Base-by-base conservation (phyloP, 2,797 vertebrate species). In the Limosa lapponica region DNA sequence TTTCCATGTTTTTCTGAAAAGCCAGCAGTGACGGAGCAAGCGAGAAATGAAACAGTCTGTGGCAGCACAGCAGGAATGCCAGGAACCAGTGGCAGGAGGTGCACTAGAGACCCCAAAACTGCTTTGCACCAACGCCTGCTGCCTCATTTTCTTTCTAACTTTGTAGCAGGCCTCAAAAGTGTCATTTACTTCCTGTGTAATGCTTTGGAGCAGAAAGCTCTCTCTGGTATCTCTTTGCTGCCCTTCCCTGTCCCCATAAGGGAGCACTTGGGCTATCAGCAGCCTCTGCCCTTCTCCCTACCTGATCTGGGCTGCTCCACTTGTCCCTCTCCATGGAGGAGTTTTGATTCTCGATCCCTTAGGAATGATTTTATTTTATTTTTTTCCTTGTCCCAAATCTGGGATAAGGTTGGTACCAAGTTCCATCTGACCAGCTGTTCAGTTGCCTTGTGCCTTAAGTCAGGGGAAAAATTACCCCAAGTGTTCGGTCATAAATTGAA, bases 131-230 rank as follows among this genome's bases (percentile, higher is more conserved):
- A 13, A 0, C 30, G 23, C 28, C 27, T 57, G 25, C 57, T 58
- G 28, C 41, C 18, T 41, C 32, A 8, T 64, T 48, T 59, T 37
- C 16, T 62, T 82, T 46, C 3, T 34, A 44, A 28, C 22, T 71
- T 51, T 58, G 25, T 32, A 81, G 1, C 32, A 59, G 48, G n/a
- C 14, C 90, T 82, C 28, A 27, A 14, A 57, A 70, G 17, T 19
- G 61, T 10, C 1, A 0, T 65, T 80, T 20, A 77, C 30, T 12
- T 75, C 27, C 49, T 57, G 11, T 0, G 1, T 23, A 46, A 20
- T 1, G 8, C 46, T 44, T 59, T 0, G 1, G 59, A 72, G 51
- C 66, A 37, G 52, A 41, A 78, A 66, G 75, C 20, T 59, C 25
- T 25, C 32, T 85, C 61, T 51, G 43, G 16, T 79, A 14, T 57